These are phyloP conservation scores for Microctonus aethiopoides DNA, from an alignment of 2,888 invertebrate species.

Conservation along the genomic window DNA sequence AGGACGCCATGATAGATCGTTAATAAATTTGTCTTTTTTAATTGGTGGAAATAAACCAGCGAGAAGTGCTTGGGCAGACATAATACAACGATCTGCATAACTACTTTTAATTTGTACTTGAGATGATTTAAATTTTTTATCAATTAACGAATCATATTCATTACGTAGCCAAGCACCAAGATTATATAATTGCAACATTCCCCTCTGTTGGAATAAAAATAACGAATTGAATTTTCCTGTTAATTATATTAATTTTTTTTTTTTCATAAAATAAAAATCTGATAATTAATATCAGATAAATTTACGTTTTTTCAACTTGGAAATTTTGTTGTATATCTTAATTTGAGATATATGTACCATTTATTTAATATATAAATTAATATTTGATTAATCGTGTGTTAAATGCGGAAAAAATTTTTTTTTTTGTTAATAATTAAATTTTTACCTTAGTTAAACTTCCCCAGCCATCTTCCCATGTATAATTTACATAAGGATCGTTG, in stretches of 20 bases:
- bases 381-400: not conserved
- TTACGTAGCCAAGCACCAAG: conserved; percentile 79
- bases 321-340: too few species aligned
- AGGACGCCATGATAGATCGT: conserved; percentile 81
- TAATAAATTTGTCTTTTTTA: conserved; percentile 71
- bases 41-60: conserved; percentile 82
- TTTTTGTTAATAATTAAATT: not conserved
- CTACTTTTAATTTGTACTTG: conserved; percentile 74
- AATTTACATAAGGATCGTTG: conserved; percentile 81
- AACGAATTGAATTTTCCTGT: not conserved
- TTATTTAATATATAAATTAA: too few species aligned
- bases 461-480: conserved; percentile 84
- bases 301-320: too few species aligned
- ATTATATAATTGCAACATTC: conserved; percentile 79
- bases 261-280: too few species aligned
- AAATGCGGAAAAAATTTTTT: not conserved
- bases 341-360: too few species aligned
- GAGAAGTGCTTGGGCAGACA: conserved; percentile 85
- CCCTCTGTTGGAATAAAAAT: conserved; percentile 70
- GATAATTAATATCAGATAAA: too few species aligned
- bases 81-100: conserved; percentile 84
- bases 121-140: conserved; percentile 61
- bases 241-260: too few species aligned
- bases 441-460: conserved; percentile 83
- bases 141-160: conserved; percentile 77